Evolutionary conservation across 2,888 invertebrate genomes (phyloP).

Genomic region (Gortyna flavago): DNA sequence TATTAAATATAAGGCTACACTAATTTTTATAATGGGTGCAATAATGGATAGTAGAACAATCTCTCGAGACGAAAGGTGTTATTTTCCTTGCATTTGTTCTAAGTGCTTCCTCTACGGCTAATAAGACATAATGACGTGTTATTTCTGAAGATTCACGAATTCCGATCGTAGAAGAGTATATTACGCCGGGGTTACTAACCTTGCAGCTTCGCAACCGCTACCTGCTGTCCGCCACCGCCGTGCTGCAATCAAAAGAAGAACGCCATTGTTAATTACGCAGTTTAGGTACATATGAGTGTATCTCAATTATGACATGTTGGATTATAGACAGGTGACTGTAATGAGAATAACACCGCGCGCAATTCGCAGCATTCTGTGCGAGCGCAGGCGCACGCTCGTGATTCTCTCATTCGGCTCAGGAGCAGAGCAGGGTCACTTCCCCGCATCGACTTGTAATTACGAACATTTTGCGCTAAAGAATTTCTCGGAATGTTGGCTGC

Average conservation of each 20-base stretch:
- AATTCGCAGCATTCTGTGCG: slow-evolving; percentile 64
- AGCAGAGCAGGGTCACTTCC: slow-evolving; percentile 68
- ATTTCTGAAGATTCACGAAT: slow-evolving; percentile 89
- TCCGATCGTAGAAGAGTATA: slow-evolving; percentile 83
- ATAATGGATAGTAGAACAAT: slow-evolving; percentile 83
- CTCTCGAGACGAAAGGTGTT: slow-evolving; percentile 80
- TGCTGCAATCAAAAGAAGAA: slow-evolving; percentile 84
- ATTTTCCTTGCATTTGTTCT: slow-evolving; percentile 86
- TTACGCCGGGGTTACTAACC: slow-evolving; percentile 86
- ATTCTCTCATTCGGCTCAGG: slow-evolving; percentile 69
- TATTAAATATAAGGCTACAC: slow-evolving; percentile 72
- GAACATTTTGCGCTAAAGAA: slow-evolving; percentile 71
- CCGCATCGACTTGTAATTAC: slow-evolving; percentile 77
- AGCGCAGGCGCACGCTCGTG: slow-evolving; percentile 70
- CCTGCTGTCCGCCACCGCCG: slow-evolving; percentile 79
- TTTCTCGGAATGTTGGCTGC: slow-evolving; percentile 70
- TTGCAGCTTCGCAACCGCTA: slow-evolving; percentile 81
- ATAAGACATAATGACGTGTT: slow-evolving; percentile 88
- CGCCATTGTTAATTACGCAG: slow-evolving; percentile 81
- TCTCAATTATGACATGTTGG: slow-evolving; percentile 80
- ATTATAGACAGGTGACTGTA: slow-evolving; percentile 79
- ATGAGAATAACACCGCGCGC: slow-evolving; percentile 69
- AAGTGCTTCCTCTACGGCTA: slow-evolving; percentile 87
- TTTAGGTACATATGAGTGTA: slow-evolving; percentile 80
- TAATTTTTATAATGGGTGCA: slow-evolving; percentile 81